phyloP scores from a whole-genome alignment of 2,888 invertebrate species.

The Cinara cedri region DNA sequence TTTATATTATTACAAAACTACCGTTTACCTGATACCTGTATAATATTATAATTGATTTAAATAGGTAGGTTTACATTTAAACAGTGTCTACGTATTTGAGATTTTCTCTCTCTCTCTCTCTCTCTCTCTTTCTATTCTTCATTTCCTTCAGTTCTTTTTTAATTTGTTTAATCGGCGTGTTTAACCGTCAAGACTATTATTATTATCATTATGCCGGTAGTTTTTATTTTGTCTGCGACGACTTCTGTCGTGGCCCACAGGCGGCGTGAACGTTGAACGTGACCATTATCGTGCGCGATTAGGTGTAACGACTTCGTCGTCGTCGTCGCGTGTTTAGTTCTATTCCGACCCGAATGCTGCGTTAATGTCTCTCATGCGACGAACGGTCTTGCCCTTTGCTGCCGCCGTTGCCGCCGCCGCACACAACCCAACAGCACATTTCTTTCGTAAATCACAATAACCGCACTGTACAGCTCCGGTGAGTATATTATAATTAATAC shows the following conservation, averaged over 20 bases:
- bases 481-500: not conserved
- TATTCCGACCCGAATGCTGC: slow-evolving; percentile 9
- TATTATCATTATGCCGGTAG: not conserved
- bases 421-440: not conserved
- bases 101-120: too few species aligned
- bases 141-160: too few species aligned
- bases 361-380: slow-evolving; percentile 37
- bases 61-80: too few species aligned
- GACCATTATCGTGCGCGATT: slow-evolving; percentile 28
- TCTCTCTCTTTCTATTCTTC: too few species aligned
- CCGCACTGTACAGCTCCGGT: too few species aligned
- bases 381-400: not conserved
- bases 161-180: too few species aligned
- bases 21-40: too few species aligned
- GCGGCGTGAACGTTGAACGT: not conserved
- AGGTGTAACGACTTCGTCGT: slow-evolving; percentile 2
- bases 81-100: too few species aligned
- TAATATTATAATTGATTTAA: too few species aligned
- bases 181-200: not conserved
- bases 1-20: too few species aligned
- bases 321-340: slow-evolving; percentile 21
- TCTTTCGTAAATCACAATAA: not conserved
- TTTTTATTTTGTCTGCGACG: not conserved
- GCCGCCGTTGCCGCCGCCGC: not conserved
- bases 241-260: too few species aligned